Evolutionary conservation across 2,888 invertebrate genomes (phyloP), one percentile per base, ranked within the genome.

Genomic region (Subacronicta megacephala): DNA sequence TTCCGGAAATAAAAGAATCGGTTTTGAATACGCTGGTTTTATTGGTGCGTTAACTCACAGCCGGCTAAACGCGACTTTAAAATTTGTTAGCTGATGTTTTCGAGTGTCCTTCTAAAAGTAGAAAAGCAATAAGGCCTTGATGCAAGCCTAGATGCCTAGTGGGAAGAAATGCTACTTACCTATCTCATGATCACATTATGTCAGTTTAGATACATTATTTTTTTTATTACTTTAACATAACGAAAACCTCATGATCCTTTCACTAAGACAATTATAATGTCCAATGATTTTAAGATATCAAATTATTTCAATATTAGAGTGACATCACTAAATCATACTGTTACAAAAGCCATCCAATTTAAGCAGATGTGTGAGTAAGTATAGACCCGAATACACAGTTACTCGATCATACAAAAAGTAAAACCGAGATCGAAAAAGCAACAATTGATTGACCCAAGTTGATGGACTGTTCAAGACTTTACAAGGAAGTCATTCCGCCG

Each of bases 1-100:
- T 73, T 71, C 53, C 42, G 59, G 65, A 66, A 75, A 75, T 72
- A 77, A 78, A 72, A 57, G 58, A 62, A 67, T 73, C 64, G 64
- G 57, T 68, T 50, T n/a, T 61, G 66, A 76, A 77, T 67, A 74
- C 62, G 50, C 59, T 53, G 53, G 56, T 77, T 82, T 80, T 75
- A 78, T 75, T 75, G 60, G 65, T 69, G 67, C 69, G 69, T 74
- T 72, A 78, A 77, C 73, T 77, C 74, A 66, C 70, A 61, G 65
- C 54, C 60, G 59, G 43, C 7, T 52, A 29, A 65, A 31, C 31
- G 42, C 31, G 13, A 35, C 36, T 37, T 46, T 41, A 3, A 31
- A 31, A 31, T 31, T n/a, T 31, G 31, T n/a, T 31, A 6, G n/a
- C n/a, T n/a, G 31, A n/a, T 26, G 26, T 26, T 7, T 29, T 29